Conservation (phyloP, 2,888 invertebrate genomes). For the Cabera pusaria region DNA sequence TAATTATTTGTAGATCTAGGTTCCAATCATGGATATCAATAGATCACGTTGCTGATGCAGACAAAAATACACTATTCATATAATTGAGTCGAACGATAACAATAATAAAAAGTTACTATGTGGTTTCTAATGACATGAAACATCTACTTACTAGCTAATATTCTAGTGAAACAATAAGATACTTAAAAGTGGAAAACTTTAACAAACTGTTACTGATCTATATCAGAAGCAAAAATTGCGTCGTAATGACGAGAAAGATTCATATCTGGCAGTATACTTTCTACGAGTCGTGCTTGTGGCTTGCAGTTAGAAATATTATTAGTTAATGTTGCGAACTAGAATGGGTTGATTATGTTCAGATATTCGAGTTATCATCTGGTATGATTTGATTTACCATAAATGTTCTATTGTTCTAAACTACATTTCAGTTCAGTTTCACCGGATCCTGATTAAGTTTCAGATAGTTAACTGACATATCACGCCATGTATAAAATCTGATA, state of each 20-base stretch:
- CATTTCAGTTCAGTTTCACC: too few species aligned
- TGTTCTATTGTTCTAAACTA: conserved; percentile 3
- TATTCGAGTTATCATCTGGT: conserved; percentile 2
- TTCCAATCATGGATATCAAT: too few species aligned
- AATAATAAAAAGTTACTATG: too few species aligned
- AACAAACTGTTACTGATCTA: conserved; percentile 33
- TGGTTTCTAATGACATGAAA: conserved; percentile 4
- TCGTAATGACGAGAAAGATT: conserved; percentile 50
- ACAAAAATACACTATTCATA: background rate
- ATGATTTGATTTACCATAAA: conserved; percentile 2
- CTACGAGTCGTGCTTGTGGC: conserved; percentile 33
- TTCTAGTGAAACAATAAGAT: conserved; percentile 24
- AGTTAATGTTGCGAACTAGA: conserved; percentile 7
- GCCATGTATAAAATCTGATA: too few species aligned
- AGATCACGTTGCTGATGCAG: too few species aligned
- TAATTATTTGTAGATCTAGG: too few species aligned
- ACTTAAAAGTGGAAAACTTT: conserved; percentile 22
- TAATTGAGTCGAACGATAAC: too few species aligned
- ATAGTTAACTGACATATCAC: too few species aligned
- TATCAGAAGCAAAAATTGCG: conserved; percentile 42
- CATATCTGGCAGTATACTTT: conserved; percentile 44
- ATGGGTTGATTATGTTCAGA: conserved; percentile 3
- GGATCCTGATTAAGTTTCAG: too few species aligned
- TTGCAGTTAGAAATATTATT: conserved; percentile 10
- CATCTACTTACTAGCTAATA: conserved; percentile 15